Conservation (phyloP, 2,797 vertebrate species). For the Natrix natrix region DNA sequence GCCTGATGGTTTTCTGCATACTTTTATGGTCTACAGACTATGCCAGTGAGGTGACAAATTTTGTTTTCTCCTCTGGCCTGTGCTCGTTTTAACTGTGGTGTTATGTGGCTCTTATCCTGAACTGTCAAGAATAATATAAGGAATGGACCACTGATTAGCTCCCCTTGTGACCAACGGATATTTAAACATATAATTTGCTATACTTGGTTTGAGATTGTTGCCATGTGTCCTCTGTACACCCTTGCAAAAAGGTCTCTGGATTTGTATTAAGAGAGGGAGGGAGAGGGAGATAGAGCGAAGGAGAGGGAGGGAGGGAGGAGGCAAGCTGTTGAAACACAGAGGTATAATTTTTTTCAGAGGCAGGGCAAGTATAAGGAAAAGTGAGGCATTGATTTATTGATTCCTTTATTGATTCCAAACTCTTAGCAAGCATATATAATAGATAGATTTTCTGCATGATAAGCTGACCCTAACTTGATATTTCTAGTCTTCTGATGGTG, state of each 20-base stretch:
- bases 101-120: slow-evolving; percentile 26
- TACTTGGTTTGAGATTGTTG: slow-evolving; percentile 44
- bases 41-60: slow-evolving; percentile 34
- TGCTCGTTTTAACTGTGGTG: slow-evolving; percentile 13
- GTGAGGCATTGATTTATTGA: not conserved
- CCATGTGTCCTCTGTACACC: not conserved
- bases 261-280: not conserved
- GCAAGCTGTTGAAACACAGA: not conserved
- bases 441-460: not conserved
- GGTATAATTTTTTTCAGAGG: not conserved
- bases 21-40: slow-evolving; percentile 38
- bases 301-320: not conserved
- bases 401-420: not conserved
- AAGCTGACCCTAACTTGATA: not conserved
- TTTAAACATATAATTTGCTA: slow-evolving; percentile 60
- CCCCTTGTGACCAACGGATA: slow-evolving; percentile 43
- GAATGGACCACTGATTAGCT: slow-evolving; percentile 44
- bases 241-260: not conserved
- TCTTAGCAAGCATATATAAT: not conserved
- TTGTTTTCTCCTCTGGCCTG: slow-evolving; percentile 33
- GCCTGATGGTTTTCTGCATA: slow-evolving; percentile 16
- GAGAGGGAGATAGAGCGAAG: rapidly evolving
- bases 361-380: not conserved
- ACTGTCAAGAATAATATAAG: slow-evolving; percentile 35
- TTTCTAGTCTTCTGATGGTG: not conserved